A percentile compares a stretch with the other conserved stretches of the same genome.
Conservation (phyloP, 2,113 vertebrate species). For the Eira barbara region DNA sequence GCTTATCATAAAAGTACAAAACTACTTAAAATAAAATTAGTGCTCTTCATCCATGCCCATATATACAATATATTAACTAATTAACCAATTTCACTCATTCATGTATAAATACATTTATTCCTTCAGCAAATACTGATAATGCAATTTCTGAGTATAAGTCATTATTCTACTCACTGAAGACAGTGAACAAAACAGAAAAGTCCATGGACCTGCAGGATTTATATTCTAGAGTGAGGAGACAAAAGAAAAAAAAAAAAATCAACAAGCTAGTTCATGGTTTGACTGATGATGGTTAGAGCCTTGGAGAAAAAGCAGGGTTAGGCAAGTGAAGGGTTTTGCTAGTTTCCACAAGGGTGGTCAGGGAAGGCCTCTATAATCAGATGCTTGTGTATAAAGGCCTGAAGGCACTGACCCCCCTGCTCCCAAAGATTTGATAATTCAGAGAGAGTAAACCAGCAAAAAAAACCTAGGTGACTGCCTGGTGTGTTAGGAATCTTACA, state of each 20-base stretch:
- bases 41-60: neutral
- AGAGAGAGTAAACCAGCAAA: neutral
- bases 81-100: neutral
- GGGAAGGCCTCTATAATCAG: neutral
- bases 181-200: neutral
- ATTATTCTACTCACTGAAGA: neutral
- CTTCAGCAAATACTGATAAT: neutral
- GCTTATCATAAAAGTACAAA: neutral
- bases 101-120: neutral
- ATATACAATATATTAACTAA: neutral
- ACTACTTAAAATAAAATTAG: neutral
- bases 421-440: neutral
- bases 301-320: neutral
- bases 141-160: neutral
- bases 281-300: neutral
- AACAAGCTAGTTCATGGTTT: neutral
- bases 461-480: neutral
- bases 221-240: neutral
- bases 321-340: neutral
- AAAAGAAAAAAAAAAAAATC: neutral
- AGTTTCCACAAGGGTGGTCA: rapidly evolving
- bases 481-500: neutral
- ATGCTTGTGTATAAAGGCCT: neutral
- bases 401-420: no score
- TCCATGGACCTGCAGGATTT: neutral